These are phyloP conservation scores for Siniperca knerii DNA, from an alignment of 2,113 vertebrate genomes.

Conservation along the genomic window DNA sequence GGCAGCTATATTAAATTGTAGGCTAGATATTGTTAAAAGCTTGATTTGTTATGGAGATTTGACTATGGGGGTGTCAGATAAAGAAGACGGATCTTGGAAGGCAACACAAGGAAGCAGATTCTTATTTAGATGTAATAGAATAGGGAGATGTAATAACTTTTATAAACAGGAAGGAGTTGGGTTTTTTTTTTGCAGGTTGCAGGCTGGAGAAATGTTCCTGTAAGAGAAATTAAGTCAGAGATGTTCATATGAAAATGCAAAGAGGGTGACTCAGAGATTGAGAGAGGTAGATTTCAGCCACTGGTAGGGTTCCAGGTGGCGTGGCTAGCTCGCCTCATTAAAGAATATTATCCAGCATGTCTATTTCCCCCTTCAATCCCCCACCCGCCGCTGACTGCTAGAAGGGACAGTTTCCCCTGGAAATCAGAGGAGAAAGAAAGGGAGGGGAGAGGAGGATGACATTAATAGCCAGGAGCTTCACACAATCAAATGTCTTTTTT, in stretches of 20 bases:
- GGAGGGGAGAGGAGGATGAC: slow-evolving; percentile 37
- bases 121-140: slow-evolving; percentile 36
- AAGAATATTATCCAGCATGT: slow-evolving; percentile 75
- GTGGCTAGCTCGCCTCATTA: slow-evolving; percentile 75
- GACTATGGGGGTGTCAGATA: slow-evolving; percentile 23
- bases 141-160: slow-evolving; percentile 31
- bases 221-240: slow-evolving; percentile 43
- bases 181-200: slow-evolving; percentile 19
- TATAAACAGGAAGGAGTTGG: slow-evolving; percentile 21
- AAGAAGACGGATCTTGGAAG: slow-evolving; percentile 18
- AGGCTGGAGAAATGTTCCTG: slow-evolving; percentile 19
- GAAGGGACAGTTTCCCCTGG: slow-evolving; percentile 58
- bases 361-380: slow-evolving; percentile 22
- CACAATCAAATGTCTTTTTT: slow-evolving; percentile 56
- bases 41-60: slow-evolving; percentile 47
- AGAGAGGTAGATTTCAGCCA: slow-evolving; percentile 49
- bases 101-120: slow-evolving; percentile 15
- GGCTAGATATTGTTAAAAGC: slow-evolving; percentile 32
- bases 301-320: slow-evolving; percentile 72
- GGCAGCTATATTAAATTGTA: slow-evolving; percentile 35
- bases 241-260: slow-evolving; percentile 58
- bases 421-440: slow-evolving; percentile 43
- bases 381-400: slow-evolving; percentile 44
- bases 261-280: slow-evolving; percentile 54
- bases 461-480: slow-evolving; percentile 56